Evolutionary conservation across 2,888 invertebrate genomes (phyloP), one percentile per base, ranked within the genome.

Genomic region (Apotomis betuletana): DNA sequence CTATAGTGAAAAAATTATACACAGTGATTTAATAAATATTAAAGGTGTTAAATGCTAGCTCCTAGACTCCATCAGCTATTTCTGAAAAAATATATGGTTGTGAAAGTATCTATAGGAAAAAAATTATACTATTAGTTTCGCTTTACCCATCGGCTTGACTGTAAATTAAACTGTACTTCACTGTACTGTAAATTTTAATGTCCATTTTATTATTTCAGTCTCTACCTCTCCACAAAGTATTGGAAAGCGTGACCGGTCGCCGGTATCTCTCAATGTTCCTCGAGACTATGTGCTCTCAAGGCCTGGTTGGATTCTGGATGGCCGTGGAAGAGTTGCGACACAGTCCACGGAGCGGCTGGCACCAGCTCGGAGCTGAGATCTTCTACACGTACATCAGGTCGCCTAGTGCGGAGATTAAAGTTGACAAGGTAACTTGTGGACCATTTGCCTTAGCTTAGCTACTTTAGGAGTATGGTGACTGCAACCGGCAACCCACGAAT

Each of bases 341-440:
- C 70, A 95, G 97, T n/a, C 95, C 96, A 61, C 94, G 96, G 77
- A 95, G 95, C 74, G 95, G 95, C 77, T 96, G 96, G 95, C 97
- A 98, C 88, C 97, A 98, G 81, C 90, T 97, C 44, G 98, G 97
- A 9, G 97, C 97, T n/a, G 98, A 98, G 88, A 97, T 98, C 81
- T 98, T 97, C 90, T 97, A 98, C 84, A 97, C 97, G 4, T 98
- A 97, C 81, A 96, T 98, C 74, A 94, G 96, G 76, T 96, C 96
- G 64, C 96, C 96, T 2, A 96, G 96, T 74, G 96, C 96, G 0
- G 96, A 96, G 84, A 96, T 97, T 74, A 96, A 96, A 91, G 96
- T 97, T 58, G 97, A 97, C 83, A 97, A 96, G 91, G 94, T 94
- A 80, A 38, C 15, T 15, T 15, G 0, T 15, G 1, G 15, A 15